Percentiles rank a stretch among this genome's conserved stretches.
Evolutionary conservation across 2,113 vertebrate genomes (phyloP).

Genomic region (Lepus americanus): DNA sequence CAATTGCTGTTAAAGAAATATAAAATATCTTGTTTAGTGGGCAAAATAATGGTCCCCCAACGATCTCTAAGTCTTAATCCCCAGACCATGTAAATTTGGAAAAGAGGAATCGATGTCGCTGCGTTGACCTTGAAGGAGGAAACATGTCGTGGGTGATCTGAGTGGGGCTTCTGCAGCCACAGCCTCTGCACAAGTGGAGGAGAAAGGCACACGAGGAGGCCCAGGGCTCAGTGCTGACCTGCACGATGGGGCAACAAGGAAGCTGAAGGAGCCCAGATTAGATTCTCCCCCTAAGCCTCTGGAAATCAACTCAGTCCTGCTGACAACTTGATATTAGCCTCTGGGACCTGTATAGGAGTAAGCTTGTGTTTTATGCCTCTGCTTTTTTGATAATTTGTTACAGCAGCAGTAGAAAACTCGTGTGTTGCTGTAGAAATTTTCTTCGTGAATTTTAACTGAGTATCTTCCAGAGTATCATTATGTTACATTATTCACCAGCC

Average conservation of each 20-base stretch:
- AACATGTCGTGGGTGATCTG: not conserved
- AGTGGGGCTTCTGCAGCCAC: not conserved
- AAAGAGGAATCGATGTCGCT: not conserved
- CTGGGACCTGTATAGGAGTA: accelerated
- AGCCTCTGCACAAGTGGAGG: not conserved
- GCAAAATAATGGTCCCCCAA: not conserved
- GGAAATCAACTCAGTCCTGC: not conserved
- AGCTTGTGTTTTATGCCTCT: not conserved
- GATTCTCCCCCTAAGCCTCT: not conserved
- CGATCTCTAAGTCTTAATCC: not conserved
- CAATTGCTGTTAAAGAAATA: conserved; percentile 25
- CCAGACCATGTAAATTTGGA: not conserved
- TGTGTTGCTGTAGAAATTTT: not conserved
- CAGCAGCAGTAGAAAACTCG: not conserved
- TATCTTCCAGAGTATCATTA: not conserved
- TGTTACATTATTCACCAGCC: not conserved
- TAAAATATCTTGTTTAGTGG: not conserved
- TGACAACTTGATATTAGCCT: not conserved
- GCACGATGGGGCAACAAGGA: not conserved
- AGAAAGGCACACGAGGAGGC: not conserved
- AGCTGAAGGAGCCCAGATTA: not conserved
- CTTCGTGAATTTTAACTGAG: not conserved
- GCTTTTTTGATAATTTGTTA: not conserved
- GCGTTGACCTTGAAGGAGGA: not conserved
- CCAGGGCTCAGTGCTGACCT: not conserved